Percentiles rank a stretch among this genome's conserved stretches.
These are phyloP conservation scores for Strigamia crassipes DNA, from an alignment of 2,888 invertebrate species.

Conservation along the genomic window DNA sequence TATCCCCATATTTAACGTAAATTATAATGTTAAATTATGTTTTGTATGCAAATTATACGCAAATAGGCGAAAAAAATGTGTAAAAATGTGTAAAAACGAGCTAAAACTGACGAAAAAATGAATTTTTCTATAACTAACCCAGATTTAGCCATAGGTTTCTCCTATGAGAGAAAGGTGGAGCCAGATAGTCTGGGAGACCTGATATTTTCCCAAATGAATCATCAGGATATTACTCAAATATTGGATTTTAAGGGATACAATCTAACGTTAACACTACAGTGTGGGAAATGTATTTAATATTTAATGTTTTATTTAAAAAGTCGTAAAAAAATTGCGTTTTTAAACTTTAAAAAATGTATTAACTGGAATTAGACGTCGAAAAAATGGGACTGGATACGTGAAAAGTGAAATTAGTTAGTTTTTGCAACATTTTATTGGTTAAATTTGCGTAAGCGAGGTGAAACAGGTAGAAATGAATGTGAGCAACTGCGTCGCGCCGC, in stretches of 20 bases:
- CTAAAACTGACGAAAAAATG: too few relatives aligned
- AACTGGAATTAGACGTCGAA: background rate
- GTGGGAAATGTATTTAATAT: too few relatives aligned
- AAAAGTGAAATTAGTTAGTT: background rate
- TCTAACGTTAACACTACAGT: too few relatives aligned
- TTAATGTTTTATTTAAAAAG: too few relatives aligned
- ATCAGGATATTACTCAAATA: conserved; percentile 16
- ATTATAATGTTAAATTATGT: too few relatives aligned
- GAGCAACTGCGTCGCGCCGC: conserved; percentile 15
- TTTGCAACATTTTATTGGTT: background rate
- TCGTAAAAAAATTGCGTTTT: background rate
- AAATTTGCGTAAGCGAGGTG: background rate
- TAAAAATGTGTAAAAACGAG: too few relatives aligned
- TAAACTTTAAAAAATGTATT: background rate
- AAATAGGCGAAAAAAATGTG: too few relatives aligned
- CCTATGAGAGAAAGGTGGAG: background rate
- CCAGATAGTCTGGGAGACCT: conserved; percentile 15
- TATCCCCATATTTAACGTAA: background rate
- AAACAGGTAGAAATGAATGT: background rate
- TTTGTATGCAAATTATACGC: too few relatives aligned
- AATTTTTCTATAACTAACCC: background rate
- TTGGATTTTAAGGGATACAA: background rate
- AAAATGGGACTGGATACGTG: background rate
- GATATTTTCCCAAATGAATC: conserved; percentile 13
- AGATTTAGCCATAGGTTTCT: background rate